A percentile compares a stretch with the other conserved stretches of the same genome.
Conservation (phyloP, 2,113 vertebrate genomes). For the Melanerpes aurifrons region DNA sequence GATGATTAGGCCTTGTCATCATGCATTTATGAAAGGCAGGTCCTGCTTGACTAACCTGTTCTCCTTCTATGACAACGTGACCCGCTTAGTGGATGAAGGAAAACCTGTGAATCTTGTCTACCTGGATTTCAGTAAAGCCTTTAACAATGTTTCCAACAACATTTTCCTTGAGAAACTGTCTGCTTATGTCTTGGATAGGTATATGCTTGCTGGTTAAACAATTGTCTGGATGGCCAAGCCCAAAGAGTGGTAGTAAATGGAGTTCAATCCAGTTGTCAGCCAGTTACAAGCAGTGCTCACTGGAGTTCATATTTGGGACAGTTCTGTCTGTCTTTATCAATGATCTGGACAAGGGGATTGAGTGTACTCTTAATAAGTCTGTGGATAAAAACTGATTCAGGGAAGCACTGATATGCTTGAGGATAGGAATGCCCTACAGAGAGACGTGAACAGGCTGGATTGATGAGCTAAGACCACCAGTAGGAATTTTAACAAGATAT, state of each 20-base stretch:
- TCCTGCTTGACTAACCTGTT: not conserved
- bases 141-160: too few relatives aligned
- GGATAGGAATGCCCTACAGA: not conserved
- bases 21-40: not conserved
- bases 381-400: not conserved
- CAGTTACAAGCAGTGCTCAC: too few relatives aligned
- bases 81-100: not conserved
- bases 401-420: not conserved
- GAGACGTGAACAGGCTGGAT: not conserved
- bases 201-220: too few relatives aligned
- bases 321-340: too few relatives aligned
- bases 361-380: not conserved
- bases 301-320: too few relatives aligned
- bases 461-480: not conserved
- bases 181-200: too few relatives aligned
- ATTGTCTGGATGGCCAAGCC: too few relatives aligned
- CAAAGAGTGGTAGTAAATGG: too few relatives aligned
- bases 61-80: not conserved
- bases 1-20: too few relatives aligned
- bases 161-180: too few relatives aligned
- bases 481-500: not conserved
- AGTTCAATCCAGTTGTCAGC: too few relatives aligned
- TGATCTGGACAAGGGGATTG: not conserved
- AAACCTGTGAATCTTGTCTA: not conserved
- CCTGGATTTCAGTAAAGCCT: too few relatives aligned